A percentile compares a stretch with the other conserved stretches of the same genome.
Evolutionary conservation across 2,888 invertebrate species (phyloP).

Genomic region (Eupelmus urozonus): DNA sequence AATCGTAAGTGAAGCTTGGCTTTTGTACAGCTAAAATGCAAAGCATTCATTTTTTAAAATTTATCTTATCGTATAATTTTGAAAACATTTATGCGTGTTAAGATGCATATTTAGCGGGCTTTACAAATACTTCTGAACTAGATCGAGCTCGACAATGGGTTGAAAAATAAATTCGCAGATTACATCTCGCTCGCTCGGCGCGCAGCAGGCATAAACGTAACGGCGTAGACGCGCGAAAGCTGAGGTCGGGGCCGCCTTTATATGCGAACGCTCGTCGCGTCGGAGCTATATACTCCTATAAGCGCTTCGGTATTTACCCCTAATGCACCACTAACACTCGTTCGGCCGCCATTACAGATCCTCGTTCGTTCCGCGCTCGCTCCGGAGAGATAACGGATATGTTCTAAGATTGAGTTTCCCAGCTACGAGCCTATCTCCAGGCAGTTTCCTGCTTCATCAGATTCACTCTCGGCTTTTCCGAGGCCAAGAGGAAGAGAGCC

Average conservation of each 20-base stretch:
- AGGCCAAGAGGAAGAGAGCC: not conserved
- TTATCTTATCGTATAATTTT: too few relatives aligned
- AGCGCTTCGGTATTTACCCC: conserved; percentile 43
- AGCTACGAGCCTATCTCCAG: conserved; percentile 28
- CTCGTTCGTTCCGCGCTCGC: not conserved
- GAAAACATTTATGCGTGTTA: too few relatives aligned
- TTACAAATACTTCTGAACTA: too few relatives aligned
- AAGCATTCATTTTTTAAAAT: too few relatives aligned
- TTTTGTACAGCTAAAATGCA: too few relatives aligned
- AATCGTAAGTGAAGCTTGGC: too few relatives aligned
- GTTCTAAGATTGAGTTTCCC: conserved; percentile 51
- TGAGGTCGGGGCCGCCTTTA: not conserved
- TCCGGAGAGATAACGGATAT: conserved; percentile 47
- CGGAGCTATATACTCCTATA: not conserved
- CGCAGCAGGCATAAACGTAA: not conserved
- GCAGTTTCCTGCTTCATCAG: conserved; percentile 50
- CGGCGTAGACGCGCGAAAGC: not conserved
- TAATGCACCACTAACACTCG: conserved; percentile 32
- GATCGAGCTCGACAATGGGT: not conserved
- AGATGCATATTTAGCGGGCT: too few relatives aligned
- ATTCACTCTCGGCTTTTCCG: conserved; percentile 42
- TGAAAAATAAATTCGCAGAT: not conserved
- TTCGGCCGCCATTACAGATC: conserved; percentile 26
- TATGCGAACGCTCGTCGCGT: not conserved
- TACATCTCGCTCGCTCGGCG: not conserved